Evolutionary conservation across 2,797 vertebrate species (phyloP).

Genomic region (Eulemur coronatus): DNA sequence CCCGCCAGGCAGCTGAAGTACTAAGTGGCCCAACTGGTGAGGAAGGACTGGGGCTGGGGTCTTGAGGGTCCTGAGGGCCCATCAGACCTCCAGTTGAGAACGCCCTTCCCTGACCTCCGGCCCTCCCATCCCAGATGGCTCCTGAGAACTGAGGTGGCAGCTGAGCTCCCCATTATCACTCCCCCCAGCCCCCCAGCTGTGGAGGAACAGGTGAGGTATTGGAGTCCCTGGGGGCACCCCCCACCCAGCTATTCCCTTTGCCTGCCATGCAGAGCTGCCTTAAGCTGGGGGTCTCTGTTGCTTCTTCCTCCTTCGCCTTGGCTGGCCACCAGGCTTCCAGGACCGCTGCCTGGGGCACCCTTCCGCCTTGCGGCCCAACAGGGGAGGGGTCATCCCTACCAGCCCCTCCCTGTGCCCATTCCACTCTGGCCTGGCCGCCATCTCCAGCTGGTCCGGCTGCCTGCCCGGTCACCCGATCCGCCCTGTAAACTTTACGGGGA

Average conservation of each 20-base stretch:
- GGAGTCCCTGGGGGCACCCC: background rate
- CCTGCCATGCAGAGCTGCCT: background rate
- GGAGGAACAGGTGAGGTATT: background rate
- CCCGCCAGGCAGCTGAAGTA: background rate
- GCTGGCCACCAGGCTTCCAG: background rate
- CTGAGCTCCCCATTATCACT: background rate
- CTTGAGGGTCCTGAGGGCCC: background rate
- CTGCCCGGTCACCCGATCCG: conserved; percentile 63
- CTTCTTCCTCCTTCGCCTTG: background rate
- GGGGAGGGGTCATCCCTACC: background rate
- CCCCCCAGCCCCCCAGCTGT: background rate
- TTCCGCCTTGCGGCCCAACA: background rate
- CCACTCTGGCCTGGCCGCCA: background rate
- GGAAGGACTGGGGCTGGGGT: background rate
- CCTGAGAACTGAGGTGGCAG: background rate
- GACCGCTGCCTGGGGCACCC: background rate
- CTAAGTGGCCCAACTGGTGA: background rate
- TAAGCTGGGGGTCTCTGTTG: background rate
- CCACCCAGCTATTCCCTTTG: background rate
- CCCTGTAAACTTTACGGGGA: conserved; percentile 59
- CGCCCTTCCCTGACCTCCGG: background rate
- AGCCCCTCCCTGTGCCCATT: background rate
- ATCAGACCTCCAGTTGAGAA: background rate
- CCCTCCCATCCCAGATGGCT: background rate
- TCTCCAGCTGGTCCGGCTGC: conserved; percentile 50